These are phyloP conservation scores for Polydrusus cervinus DNA, from an alignment of 2,888 invertebrate species.

Conservation along the genomic window DNA sequence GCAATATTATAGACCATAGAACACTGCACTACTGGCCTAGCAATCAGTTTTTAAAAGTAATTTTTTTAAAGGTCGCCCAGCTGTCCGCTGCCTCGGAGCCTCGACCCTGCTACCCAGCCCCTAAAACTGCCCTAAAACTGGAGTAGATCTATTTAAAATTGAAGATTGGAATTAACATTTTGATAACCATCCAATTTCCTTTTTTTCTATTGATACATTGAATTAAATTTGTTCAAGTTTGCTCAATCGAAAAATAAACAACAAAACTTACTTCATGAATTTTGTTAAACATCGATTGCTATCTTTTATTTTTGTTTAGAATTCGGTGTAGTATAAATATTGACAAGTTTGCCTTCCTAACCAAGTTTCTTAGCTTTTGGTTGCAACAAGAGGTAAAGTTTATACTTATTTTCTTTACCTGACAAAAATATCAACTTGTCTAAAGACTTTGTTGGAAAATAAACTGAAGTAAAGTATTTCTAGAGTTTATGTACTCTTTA, in stretches of 20 bases:
- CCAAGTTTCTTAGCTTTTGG: slow-evolving; percentile 2
- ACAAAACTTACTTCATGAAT: not conserved
- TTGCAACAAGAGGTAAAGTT: slow-evolving; percentile 9
- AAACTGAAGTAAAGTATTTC: not conserved
- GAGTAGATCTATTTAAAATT: too few species aligned
- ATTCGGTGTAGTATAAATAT: not conserved
- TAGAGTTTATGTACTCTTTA: slow-evolving; percentile 2
- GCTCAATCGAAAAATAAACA: not conserved
- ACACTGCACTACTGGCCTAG: too few species aligned
- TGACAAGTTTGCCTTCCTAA: slow-evolving; percentile 3
- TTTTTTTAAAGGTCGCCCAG: too few species aligned
- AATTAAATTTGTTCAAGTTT: too few species aligned
- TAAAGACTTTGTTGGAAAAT: not conserved
- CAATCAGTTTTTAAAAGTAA: too few species aligned
- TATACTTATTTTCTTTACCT: slow-evolving; percentile 10
- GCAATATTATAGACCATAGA: too few species aligned
- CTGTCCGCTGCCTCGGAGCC: too few species aligned
- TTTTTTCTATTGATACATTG: too few species aligned
- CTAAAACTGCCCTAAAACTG: too few species aligned
- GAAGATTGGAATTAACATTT: too few species aligned
- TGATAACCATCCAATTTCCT: too few species aligned
- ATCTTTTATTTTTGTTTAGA: not conserved
- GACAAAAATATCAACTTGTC: slow-evolving; percentile 1
- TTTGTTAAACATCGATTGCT: not conserved
- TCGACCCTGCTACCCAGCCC: too few species aligned